A percentile compares a stretch with the other conserved stretches of the same genome.
Evolutionary conservation across 2,113 vertebrate genomes (phyloP).

Genomic region (Corythoichthys intestinalis): DNA sequence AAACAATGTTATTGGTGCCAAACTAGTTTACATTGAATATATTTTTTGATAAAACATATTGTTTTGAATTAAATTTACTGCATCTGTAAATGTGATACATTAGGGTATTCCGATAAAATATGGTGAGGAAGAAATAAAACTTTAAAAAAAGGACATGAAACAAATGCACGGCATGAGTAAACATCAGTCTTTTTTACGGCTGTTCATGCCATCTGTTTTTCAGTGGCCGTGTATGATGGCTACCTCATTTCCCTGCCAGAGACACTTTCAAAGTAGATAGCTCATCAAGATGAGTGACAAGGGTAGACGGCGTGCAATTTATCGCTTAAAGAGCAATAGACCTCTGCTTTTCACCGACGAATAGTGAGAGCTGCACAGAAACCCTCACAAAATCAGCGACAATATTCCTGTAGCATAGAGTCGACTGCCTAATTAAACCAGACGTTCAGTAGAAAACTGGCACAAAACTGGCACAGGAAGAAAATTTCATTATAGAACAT

Average conservation of each 20-base stretch:
- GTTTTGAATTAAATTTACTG: neutral
- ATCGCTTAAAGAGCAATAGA: constrained; percentile 22
- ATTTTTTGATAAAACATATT: no score
- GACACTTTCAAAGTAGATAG: constrained; percentile 51
- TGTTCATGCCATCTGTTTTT: constrained; percentile 56
- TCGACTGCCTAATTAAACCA: constrained; percentile 26
- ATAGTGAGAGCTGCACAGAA: constrained; percentile 1
- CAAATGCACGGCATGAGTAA: constrained; percentile 35
- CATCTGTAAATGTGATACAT: neutral
- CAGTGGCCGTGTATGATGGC: constrained; percentile 46
- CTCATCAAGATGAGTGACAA: constrained; percentile 66
- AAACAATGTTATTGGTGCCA: no score
- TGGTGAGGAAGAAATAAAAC: neutral
- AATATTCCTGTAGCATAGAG: constrained; percentile 9
- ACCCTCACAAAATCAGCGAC: constrained; percentile 9
- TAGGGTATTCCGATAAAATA: constrained; percentile 32
- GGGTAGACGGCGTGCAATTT: constrained; percentile 38
- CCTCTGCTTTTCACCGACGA: constrained; percentile 13
- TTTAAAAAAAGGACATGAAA: constrained; percentile 3
- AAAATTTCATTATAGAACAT: constrained; percentile 32
- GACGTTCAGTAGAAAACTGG: constrained; percentile 22
- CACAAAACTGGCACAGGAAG: neutral
- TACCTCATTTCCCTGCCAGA: constrained; percentile 52
- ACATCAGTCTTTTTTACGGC: constrained; percentile 33
- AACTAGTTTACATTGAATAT: no score